Conservation (phyloP, 1,140 invertebrate genomes). For the Zophobas atratus region DNA sequence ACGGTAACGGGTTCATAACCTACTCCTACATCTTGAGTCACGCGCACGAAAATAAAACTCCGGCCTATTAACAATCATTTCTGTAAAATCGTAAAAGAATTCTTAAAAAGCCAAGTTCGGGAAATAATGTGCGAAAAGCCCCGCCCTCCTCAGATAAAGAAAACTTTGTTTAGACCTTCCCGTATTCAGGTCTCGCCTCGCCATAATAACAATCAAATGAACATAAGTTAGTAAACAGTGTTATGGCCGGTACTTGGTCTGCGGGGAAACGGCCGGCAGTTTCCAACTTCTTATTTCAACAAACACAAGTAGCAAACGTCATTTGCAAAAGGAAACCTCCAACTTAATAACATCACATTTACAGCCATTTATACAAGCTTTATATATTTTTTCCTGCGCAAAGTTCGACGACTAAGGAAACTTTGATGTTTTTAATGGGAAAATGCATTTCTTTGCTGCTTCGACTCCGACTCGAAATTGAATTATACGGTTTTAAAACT, state of each 20-base stretch:
- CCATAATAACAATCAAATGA: constrained; percentile 56
- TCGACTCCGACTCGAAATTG: neutral
- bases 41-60: too few species aligned
- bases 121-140: too few species aligned
- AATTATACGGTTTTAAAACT: constrained; percentile 10
- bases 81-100: too few species aligned
- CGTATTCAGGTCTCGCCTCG: constrained; percentile 48
- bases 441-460: neutral
- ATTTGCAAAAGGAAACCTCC: constrained; percentile 28
- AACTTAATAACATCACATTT: constrained; percentile 18
- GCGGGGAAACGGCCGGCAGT: constrained; percentile 47
- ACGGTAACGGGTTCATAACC: too few species aligned
- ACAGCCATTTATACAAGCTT: constrained; percentile 5
- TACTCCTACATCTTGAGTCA: too few species aligned
- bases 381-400: neutral
- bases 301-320: constrained; percentile 33
- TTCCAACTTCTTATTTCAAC: constrained; percentile 46
- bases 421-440: constrained; percentile 9
- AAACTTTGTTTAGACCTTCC: constrained; percentile 9
- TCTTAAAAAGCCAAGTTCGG: too few species aligned
- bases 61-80: too few species aligned
- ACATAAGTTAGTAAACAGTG: constrained; percentile 53
- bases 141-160: neutral
- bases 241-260: constrained; percentile 51
- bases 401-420: neutral